Evolutionary conservation across 2,113 vertebrate genomes (phyloP).

Genomic region (Elaphurus davidianus): DNA sequence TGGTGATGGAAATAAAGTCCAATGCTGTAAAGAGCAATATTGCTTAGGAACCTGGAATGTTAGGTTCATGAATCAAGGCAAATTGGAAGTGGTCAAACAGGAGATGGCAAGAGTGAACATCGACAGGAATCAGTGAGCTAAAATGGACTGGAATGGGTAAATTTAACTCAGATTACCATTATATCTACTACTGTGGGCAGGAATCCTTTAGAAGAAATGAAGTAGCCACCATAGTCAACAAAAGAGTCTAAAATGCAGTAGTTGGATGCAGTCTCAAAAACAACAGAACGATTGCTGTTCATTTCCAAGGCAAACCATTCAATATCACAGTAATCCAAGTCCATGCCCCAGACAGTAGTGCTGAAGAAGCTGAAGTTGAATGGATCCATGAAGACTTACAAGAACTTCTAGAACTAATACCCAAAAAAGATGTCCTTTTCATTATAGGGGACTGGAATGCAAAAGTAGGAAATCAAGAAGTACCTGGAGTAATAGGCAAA

Average conservation of each 20-base stretch:
- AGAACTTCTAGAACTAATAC: not conserved
- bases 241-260: not conserved
- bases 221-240: not conserved
- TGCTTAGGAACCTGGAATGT: not conserved
- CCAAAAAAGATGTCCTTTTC: not conserved
- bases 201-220: not conserved
- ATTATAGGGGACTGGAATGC: not conserved
- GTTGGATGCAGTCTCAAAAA: not conserved
- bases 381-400: not conserved
- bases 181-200: not conserved
- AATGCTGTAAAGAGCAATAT: not conserved
- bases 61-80: not conserved
- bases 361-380: not conserved
- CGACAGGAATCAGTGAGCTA: not conserved
- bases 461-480: not conserved
- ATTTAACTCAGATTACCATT: not conserved
- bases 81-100: not conserved
- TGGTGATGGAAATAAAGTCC: not conserved
- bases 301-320: not conserved
- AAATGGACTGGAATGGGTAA: not conserved
- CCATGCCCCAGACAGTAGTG: not conserved
- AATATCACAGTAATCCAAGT: not conserved
- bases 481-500: not conserved
- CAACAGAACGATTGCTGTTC: rapidly evolving
- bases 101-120: not conserved